Evolutionary conservation across 1,140 invertebrate genomes (phyloP), one percentile per base, ranked within the genome.

Genomic region (Thaumetopoea pityocampa): DNA sequence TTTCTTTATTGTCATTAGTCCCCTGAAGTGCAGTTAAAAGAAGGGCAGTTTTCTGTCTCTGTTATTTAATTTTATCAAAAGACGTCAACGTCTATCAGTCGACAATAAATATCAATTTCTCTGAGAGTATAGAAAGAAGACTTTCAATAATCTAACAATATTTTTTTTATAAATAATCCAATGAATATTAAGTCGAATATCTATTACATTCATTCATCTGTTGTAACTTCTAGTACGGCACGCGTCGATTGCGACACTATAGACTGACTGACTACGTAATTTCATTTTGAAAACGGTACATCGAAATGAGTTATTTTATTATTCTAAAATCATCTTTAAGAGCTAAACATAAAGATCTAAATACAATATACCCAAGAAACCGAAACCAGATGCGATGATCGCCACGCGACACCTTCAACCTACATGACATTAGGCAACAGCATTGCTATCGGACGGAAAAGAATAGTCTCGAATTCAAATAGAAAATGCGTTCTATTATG

Each of bases 371-470:
- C 12, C 9, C 9, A 22, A 5, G 15, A 32, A 35, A 22, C 20
- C 16, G 45, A 55, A 56, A 56, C 51, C 58, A 59, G 48, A 64
- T 27, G 22, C 33, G 58, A 63, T 48, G 58, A 65, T 69, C 51
- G 45, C 56, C 47, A 50, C 47, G 45, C 43, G 41, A 58, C 43
- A 41, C 37, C 37, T 36, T 51, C 66, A 64, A 58, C 71, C 66
- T 69, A 78, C 73, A 64, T 66, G 60, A 16, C 70, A 59, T 81
- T 73, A 64, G 55, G 71, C 71, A 81, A 81, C 63, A 69, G 63
- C 54, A 63, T 52, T 51, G 28, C 49, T 47, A 72, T 30, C 42
- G 51, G 44, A 20, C 47, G 15, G 32, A 54, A n/a, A 66, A 41
- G 5, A 44, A 52, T 41, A 49, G 38, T 6, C 34, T 23, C 26